Evolutionary conservation across 2,888 invertebrate genomes (phyloP), one percentile per base, ranked within the genome.

Genomic region (Meliscaeva auricollis): DNA sequence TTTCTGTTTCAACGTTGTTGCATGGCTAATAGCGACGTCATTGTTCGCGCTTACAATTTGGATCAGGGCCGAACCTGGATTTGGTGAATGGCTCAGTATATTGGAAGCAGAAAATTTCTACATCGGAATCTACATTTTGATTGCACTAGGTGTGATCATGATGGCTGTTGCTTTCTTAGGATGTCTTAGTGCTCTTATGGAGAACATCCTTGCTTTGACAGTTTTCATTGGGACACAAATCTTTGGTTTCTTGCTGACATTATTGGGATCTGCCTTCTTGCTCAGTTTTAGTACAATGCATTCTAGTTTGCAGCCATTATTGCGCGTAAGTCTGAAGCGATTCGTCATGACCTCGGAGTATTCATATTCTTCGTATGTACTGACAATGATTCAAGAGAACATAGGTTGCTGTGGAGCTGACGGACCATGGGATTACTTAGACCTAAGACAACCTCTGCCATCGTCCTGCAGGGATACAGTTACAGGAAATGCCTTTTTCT

Each of bases 321-420:
- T 97, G 88, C 94, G 94, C 77, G 94, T 94, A 54, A 94, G 95
- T 62, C 94, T 97, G 93, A 93, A 94, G 30, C 92, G 94, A 58
- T 94, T 97, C 78, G 97, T 98, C 88, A 94, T 95, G 90, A 96
- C 96, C 88, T 96, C 96, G 3, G 94, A 95, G 88, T 95, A 96
- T 89, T 94, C 95, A 73, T 93, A 93, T 87, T 95, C 96, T 60
- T 92, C 94, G 68, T 93, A 94, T 87, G 95, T 95, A 64, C 93
- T 98, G 22, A 94, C 95, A 89, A 94, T 96, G 94, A 95, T 97
- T 58, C 97, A 98, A 91, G 97, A 97, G 93, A 96, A 95, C 88
- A 95, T 98, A 88, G 97, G 96, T 52, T 98, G 98, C 91, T 98
- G 98, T 89, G 98, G 98, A 13, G 97, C 97, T 0, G 95, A 96